Base-by-base conservation (phyloP, 2,888 invertebrate species). In the Myathropa florea region DNA sequence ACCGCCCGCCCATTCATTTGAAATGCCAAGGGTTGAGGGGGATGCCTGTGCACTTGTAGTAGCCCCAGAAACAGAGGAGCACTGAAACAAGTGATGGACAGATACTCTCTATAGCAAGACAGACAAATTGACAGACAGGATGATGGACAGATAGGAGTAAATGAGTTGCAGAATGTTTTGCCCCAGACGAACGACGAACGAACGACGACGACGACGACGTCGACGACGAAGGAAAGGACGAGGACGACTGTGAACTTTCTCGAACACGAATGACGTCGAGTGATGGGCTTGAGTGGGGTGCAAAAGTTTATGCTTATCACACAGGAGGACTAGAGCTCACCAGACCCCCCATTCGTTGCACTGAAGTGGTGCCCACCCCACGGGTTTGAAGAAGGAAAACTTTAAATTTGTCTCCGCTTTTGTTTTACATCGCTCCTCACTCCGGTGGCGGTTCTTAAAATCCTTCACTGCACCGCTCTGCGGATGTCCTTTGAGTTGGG, bases 101-200 rank as follows among this genome's bases (percentile, higher is more conserved):
- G 86, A 86, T 86, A 86, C 86, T 86, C 82, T 83, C 82, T 86
- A 79, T 82, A 79, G 82, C 70, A 86, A 86, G 91, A 91, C 92
- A 86, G 91, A 91, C 92, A 92, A 92, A 92, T 92, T 92, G 92
- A 92, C 90, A 91, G 92, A 92, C 92, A 92, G 91, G 90, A 91
- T 92, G 92, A 92, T 91, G 91, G 92, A 92, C 92, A 91, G 92
- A 91, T 92, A 90, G 91, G 91, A 92, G 91, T 91, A 92, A 92
- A 92, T 91, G 92, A 92, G 91, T 91, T 91, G 91, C 90, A 91
- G 89, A 89, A 90, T 89, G 90, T 90, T 89, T 83, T 86, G 83
- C 78, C 55, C 83, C 83, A 86, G 86, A 83, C 85, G 73, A 70
- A 71, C 71, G 18, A 61, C 39, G 57, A 57, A 23, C 18, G 14